Conservation (phyloP, 2,797 vertebrate species). For the Sitta carolinensis region DNA sequence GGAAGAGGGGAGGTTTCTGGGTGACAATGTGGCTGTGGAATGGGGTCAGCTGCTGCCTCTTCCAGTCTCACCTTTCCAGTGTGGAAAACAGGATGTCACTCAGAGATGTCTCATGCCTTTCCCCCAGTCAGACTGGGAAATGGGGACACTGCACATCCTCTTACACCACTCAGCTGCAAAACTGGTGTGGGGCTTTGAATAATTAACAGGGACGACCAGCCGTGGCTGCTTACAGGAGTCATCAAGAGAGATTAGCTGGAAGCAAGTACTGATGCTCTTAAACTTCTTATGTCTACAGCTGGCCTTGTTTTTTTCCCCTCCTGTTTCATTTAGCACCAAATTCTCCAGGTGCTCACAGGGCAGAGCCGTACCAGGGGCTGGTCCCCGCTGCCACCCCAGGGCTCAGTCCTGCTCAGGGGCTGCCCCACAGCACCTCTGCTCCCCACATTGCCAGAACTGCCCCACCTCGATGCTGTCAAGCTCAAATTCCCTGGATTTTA, state of each 20-base stretch:
- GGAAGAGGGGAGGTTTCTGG: background rate
- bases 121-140: background rate
- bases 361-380: rapidly evolving
- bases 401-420: background rate
- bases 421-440: background rate
- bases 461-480: background rate
- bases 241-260: slow-evolving; percentile 59
- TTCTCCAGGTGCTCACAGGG: slow-evolving; percentile 9
- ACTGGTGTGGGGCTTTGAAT: slow-evolving; percentile 38
- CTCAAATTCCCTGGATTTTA: background rate
- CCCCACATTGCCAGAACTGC: rapidly evolving
- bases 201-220: slow-evolving; percentile 28
- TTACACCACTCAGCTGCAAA: slow-evolving; percentile 24
- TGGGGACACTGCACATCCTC: slow-evolving; percentile 34
- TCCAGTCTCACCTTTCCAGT: background rate
- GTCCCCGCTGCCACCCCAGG: rapidly evolving
- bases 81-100: background rate
- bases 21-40: background rate
- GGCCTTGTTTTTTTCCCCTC: slow-evolving; percentile 19
- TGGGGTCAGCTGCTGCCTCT: background rate
- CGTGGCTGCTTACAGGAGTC: slow-evolving; percentile 41
- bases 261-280: slow-evolving; percentile 63
- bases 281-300: slow-evolving; percentile 65
- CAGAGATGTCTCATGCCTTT: background rate
- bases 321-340: slow-evolving; percentile 34